These are phyloP conservation scores for Drosophila nannoptera DNA, from an alignment of 1,140 invertebrate species.

Conservation along the genomic window DNA sequence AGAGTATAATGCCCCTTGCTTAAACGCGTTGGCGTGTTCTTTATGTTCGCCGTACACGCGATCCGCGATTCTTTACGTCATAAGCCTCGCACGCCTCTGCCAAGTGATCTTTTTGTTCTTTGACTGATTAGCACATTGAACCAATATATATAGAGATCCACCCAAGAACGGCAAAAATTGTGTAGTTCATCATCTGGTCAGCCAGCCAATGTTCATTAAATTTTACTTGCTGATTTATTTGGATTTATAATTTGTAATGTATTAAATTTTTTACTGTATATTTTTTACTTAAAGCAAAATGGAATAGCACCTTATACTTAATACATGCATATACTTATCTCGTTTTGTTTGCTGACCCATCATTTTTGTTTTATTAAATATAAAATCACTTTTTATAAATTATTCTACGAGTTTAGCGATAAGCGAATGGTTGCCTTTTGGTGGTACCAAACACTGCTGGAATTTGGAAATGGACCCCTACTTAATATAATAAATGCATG, in stretches of 20 bases:
- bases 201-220: slow-evolving; percentile 2
- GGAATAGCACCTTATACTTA: not conserved
- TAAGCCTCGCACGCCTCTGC: slow-evolving; percentile 57
- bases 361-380: no score
- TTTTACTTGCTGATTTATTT: slow-evolving; percentile 28
- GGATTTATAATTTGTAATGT: slow-evolving; percentile 15
- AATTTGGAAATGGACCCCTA: no score
- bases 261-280: slow-evolving; percentile 15
- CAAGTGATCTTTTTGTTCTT: slow-evolving; percentile 64
- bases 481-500: no score
- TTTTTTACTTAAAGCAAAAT: no score
- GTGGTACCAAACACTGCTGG: no score
- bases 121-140: slow-evolving; percentile 61
- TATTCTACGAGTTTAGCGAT: no score
- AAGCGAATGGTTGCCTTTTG: no score
- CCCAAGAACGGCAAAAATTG: slow-evolving; percentile 4
- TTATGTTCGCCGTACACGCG: slow-evolving; percentile 44
- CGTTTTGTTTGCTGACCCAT: no score
- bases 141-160: slow-evolving; percentile 24
- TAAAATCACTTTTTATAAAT: no score
- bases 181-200: slow-evolving; percentile 27
- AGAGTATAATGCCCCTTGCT: slow-evolving; percentile 35
- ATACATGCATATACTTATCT: not conserved
- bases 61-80: slow-evolving; percentile 62
- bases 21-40: slow-evolving; percentile 14